phyloP scores from a whole-genome alignment of 2,797 vertebrate species.

The Pyrrhura leucotis region DNA sequence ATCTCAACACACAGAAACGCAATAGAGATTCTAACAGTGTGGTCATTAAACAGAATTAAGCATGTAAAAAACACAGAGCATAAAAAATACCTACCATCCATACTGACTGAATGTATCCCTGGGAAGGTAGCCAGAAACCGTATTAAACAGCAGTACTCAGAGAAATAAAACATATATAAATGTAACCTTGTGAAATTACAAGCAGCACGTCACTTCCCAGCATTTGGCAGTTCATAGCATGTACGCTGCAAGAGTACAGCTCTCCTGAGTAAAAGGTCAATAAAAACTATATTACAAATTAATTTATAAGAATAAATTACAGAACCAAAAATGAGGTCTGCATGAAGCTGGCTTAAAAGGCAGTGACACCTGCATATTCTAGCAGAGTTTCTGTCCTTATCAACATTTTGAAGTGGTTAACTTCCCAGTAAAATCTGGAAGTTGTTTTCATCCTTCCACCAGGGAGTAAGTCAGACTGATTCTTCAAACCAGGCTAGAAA shows the following conservation, averaged over 20 bases:
- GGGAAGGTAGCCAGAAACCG: background rate
- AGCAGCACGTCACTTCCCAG: background rate
- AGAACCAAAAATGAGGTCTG: background rate
- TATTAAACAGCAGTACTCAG: background rate
- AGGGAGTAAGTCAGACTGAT: background rate
- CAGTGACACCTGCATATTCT: background rate
- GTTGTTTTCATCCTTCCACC: background rate
- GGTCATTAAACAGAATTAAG: background rate
- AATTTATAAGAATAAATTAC: background rate
- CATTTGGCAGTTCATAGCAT: background rate
- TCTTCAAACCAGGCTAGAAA: background rate
- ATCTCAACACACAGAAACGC: background rate
- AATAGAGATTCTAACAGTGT: background rate
- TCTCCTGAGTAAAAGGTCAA: background rate
- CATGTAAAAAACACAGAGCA: background rate
- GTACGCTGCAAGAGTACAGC: background rate
- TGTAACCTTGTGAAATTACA: background rate
- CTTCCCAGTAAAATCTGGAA: background rate
- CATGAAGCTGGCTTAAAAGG: background rate
- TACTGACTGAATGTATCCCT: background rate
- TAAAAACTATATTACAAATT: background rate
- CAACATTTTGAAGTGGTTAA: background rate
- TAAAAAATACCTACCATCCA: background rate
- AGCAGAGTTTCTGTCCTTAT: background rate
- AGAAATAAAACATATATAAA: background rate